Evolutionary conservation across 2,113 vertebrate genomes (phyloP).

Genomic region (Myrmecobius fasciatus): DNA sequence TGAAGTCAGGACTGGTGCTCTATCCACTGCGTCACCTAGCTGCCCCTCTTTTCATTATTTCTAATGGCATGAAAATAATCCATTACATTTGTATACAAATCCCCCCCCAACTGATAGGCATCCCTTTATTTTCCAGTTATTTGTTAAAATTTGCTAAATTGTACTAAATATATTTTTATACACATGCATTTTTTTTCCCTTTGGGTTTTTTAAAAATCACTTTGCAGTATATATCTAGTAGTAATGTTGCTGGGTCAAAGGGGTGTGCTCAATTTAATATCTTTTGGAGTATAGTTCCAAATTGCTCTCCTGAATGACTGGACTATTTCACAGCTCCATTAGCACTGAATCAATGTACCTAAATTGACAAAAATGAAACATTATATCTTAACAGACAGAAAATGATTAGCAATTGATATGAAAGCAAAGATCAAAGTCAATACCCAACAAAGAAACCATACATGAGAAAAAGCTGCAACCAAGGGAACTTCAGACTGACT

Average conservation of each 20-base stretch:
- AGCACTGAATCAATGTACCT: background rate
- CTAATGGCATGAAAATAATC: background rate
- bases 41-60: no score
- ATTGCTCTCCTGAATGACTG: background rate
- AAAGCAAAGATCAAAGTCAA: background rate
- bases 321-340: background rate
- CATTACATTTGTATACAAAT: background rate
- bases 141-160: background rate
- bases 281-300: background rate
- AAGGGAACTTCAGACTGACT: background rate
- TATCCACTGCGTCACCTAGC: no score
- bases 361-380: background rate
- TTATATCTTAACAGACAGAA: background rate
- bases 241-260: background rate
- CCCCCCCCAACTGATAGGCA: background rate
- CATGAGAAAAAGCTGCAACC: background rate
- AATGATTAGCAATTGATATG: background rate
- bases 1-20: no score
- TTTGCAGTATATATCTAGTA: background rate
- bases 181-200: background rate
- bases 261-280: background rate
- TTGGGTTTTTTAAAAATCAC: background rate
- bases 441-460: background rate
- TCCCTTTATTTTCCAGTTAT: background rate
- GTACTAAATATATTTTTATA: background rate